Conservation (phyloP, 2,888 invertebrate genomes). For the Pollenia amentaria region DNA sequence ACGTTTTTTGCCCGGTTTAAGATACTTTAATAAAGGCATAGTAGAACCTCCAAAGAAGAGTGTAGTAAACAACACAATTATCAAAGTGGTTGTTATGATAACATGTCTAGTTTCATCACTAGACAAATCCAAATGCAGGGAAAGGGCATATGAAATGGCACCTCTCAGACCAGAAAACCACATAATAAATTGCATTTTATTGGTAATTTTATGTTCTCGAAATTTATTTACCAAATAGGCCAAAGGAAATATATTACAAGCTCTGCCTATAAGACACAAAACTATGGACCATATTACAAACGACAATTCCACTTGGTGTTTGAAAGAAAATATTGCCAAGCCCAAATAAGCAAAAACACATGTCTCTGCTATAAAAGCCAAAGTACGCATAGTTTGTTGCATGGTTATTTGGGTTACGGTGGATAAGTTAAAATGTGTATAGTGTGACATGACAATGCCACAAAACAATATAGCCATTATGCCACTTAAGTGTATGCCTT, state of each 20-base stretch:
- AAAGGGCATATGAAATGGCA: conserved; percentile 98
- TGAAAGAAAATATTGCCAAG: conserved; percentile 91
- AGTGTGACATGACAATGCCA: conserved; percentile 99
- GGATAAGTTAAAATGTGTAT: conserved; percentile 98
- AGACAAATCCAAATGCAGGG: conserved; percentile 96
- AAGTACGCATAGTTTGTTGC: conserved; percentile 98
- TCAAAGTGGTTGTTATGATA: conserved; percentile 98
- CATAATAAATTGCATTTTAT: conserved; percentile 99
- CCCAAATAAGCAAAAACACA: conserved; percentile 99
- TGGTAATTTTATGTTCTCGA: conserved; percentile 98
- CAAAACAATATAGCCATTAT: conserved; percentile 99
- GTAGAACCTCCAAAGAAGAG: conserved; percentile 98
- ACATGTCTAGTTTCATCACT: conserved; percentile 96
- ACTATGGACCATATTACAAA: conserved; percentile 97
- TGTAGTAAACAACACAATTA: conserved; percentile 98
- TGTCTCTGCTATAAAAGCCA: conserved; percentile 99
- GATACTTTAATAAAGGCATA: conserved; percentile 97
- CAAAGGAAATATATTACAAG: conserved; percentile 98
- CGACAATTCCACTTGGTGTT: conserved; percentile 95
- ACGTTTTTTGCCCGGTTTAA: conserved; percentile 86
- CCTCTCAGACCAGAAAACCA: conserved; percentile 99
- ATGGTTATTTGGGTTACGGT: conserved; percentile 99
- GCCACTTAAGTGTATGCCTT: conserved; percentile 97
- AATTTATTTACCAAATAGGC: conserved; percentile 97
- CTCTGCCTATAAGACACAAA: conserved; percentile 95